Conservation (phyloP, 2,113 vertebrate species). For the Pluvialis apricaria region DNA sequence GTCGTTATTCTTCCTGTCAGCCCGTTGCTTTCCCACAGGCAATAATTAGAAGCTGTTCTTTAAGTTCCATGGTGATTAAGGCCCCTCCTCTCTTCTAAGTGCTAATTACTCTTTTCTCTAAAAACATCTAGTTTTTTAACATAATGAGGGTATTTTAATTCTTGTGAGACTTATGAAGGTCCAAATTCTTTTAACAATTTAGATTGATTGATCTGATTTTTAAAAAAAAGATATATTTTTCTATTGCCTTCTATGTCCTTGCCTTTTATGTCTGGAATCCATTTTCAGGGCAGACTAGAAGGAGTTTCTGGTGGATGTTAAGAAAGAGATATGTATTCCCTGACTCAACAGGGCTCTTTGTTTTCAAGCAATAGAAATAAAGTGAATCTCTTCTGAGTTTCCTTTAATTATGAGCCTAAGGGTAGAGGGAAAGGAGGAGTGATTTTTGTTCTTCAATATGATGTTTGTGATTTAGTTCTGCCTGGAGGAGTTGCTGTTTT, state of each 20-base stretch:
- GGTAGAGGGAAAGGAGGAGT: not conserved
- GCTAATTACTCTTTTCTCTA: not conserved
- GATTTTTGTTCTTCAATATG: not conserved
- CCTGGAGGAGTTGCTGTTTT: conserved; percentile 41
- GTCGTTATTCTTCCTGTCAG: not conserved
- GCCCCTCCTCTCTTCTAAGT: not conserved
- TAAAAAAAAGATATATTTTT: not conserved
- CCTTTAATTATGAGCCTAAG: conserved; percentile 35
- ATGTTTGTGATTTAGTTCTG: conserved; percentile 32
- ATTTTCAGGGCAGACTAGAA: not conserved
- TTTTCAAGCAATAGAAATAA: conserved; percentile 33
- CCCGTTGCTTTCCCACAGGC: not conserved
- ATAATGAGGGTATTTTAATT: not conserved
- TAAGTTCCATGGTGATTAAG: not conserved
- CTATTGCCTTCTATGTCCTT: not conserved
- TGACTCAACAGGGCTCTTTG: conserved; percentile 12
- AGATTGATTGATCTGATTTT: not conserved
- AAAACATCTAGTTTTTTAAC: not conserved
- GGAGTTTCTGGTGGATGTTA: not conserved
- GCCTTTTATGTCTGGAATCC: not conserved
- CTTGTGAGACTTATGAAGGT: not conserved
- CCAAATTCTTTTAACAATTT: not conserved
- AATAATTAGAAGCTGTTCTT: not conserved
- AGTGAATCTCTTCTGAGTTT: conserved; percentile 27
- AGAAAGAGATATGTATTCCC: not conserved